Conservation (phyloP, 2,797 vertebrate genomes). For the Apogon hyalosoma region DNA sequence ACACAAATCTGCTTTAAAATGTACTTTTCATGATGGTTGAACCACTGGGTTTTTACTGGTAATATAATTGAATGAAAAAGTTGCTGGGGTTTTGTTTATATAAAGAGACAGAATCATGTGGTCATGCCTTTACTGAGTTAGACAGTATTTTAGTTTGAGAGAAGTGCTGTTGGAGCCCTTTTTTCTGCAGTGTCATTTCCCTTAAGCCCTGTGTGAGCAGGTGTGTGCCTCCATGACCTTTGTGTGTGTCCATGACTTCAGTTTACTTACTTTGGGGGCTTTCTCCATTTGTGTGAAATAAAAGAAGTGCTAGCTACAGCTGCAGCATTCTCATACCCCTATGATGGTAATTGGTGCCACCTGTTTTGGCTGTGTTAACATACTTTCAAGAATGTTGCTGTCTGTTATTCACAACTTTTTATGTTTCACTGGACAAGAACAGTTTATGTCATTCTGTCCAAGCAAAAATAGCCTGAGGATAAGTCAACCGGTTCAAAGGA, state of each 20-base stretch:
- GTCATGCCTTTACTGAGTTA: constrained; percentile 3
- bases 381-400: constrained; percentile 62
- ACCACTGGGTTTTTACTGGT: too few relatives aligned
- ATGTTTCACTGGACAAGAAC: constrained; percentile 52
- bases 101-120: not conserved
- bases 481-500: constrained; percentile 18
- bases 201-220: constrained; percentile 32
- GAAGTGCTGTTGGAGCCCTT: constrained; percentile 45
- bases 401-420: constrained; percentile 62
- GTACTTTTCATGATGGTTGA: not conserved
- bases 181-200: constrained; percentile 68
- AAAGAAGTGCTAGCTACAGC: constrained; percentile 12
- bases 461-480: constrained; percentile 23
- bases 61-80: not conserved
- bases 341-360: constrained; percentile 76
- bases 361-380: constrained; percentile 70
- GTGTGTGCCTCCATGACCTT: constrained; percentile 44
- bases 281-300: constrained; percentile 44
- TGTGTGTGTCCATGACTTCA: constrained; percentile 14
- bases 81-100: constrained; percentile 24
- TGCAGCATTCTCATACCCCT: constrained; percentile 41
- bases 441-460: constrained; percentile 40
- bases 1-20: too few relatives aligned
- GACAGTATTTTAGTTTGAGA: constrained; percentile 30
- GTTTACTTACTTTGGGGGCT: constrained; percentile 11